A percentile compares a stretch with the other conserved stretches of the same genome.
These are phyloP conservation scores for Masticophis lateralis DNA, from an alignment of 2,797 vertebrate species.

Conservation along the genomic window DNA sequence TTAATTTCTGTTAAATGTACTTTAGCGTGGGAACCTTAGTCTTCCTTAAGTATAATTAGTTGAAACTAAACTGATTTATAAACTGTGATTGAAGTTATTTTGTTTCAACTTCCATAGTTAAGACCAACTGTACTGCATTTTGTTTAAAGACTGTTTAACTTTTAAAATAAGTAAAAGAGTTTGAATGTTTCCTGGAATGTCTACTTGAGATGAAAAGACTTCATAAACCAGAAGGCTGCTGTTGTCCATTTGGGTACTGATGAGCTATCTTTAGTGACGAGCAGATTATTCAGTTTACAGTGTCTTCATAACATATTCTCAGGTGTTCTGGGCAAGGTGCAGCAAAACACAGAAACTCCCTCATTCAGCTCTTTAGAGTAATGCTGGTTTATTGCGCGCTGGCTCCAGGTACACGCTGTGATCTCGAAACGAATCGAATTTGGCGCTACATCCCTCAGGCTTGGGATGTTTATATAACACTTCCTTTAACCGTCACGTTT, in stretches of 20 bases:
- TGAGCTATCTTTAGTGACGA: background rate
- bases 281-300: background rate
- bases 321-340: no score
- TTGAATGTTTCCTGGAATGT: background rate
- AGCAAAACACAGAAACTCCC: no score
- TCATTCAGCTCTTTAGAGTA: no score
- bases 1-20: background rate
- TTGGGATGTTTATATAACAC: no score
- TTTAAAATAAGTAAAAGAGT: background rate
- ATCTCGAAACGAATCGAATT: no score
- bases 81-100: background rate
- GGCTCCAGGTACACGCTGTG: no score
- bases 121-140: background rate
- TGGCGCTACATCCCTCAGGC: no score
- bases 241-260: background rate
- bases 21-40: background rate
- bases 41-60: background rate
- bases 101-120: background rate
- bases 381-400: no score
- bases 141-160: background rate
- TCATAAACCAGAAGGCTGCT: background rate
- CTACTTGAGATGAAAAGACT: background rate
- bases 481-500: no score
- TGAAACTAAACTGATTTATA: background rate
- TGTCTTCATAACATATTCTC: background rate